A percentile compares a stretch with the other conserved stretches of the same genome.
Conservation (phyloP, 2,888 invertebrate genomes). For the Tipula vernalis region DNA sequence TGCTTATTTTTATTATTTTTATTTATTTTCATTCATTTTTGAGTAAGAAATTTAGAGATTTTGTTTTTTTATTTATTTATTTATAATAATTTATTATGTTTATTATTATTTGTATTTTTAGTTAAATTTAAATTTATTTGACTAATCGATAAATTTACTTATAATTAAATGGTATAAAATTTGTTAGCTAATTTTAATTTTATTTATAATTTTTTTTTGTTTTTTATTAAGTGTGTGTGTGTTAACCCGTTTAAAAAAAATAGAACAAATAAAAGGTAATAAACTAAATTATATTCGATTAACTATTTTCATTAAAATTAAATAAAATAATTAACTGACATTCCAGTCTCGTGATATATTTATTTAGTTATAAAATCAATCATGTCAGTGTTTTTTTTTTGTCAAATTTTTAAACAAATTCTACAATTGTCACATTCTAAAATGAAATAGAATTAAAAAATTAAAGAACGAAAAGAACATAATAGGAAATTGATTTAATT, state of each 20-base stretch:
- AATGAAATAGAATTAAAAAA: neutral
- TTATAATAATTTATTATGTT: neutral
- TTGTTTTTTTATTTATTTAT: neutral
- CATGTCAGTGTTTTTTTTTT: neutral
- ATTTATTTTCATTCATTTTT: neutral
- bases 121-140: constrained; percentile 5
- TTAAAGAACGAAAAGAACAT: neutral
- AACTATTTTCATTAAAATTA: neutral
- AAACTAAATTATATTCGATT: neutral
- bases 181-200: constrained; percentile 7
- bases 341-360: neutral
- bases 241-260: neutral
- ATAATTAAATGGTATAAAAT: constrained; percentile 9
- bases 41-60: neutral
- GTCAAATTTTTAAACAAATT: neutral
- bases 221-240: neutral
- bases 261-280: neutral
- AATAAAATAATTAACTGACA: neutral
- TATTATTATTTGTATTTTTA: neutral
- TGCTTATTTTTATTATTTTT: neutral
- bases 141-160: constrained; percentile 5
- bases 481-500: neutral
- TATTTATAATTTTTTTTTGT: neutral
- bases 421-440: neutral
- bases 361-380: neutral